phyloP scores from a whole-genome alignment of 2,888 invertebrate species.

The Leptopilina drosophilae region DNA sequence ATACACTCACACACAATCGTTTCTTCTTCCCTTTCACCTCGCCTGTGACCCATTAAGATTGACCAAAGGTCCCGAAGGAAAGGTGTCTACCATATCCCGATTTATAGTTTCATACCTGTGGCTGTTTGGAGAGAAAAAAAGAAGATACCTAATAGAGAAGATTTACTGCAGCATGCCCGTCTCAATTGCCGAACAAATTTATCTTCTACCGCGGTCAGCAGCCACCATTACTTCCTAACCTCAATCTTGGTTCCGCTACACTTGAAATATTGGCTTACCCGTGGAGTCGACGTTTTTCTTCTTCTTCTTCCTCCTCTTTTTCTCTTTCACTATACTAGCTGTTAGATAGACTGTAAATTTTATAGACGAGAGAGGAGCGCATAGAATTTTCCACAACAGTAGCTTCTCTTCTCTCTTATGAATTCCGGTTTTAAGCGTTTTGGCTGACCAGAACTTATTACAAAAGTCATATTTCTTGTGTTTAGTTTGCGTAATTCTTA shows the following conservation, averaged over 20 bases:
- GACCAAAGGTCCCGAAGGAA: constrained; percentile 26
- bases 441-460: constrained; percentile 51
- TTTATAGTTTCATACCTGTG: constrained; percentile 71
- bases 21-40: neutral
- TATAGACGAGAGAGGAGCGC: constrained; percentile 43
- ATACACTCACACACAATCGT: neutral
- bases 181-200: constrained; percentile 76
- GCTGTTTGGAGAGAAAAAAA: constrained; percentile 58
- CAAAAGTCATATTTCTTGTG: constrained; percentile 10
- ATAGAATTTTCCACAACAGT: constrained; percentile 55
- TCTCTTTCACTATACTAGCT: constrained; percentile 24
- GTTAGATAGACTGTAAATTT: constrained; percentile 52
- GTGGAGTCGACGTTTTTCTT: constrained; percentile 64
- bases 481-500: neutral
- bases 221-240: constrained; percentile 72
- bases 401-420: constrained; percentile 57
- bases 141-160: constrained; percentile 72
- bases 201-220: constrained; percentile 73
- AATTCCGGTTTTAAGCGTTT: constrained; percentile 61
- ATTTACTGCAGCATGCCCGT: constrained; percentile 73
- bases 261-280: constrained; percentile 74
- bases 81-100: constrained; percentile 62
- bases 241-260: constrained; percentile 72
- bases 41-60: constrained; percentile 6
- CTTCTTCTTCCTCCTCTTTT: neutral